Conservation (phyloP, 2,888 invertebrate species). For the Thecophora atra region DNA sequence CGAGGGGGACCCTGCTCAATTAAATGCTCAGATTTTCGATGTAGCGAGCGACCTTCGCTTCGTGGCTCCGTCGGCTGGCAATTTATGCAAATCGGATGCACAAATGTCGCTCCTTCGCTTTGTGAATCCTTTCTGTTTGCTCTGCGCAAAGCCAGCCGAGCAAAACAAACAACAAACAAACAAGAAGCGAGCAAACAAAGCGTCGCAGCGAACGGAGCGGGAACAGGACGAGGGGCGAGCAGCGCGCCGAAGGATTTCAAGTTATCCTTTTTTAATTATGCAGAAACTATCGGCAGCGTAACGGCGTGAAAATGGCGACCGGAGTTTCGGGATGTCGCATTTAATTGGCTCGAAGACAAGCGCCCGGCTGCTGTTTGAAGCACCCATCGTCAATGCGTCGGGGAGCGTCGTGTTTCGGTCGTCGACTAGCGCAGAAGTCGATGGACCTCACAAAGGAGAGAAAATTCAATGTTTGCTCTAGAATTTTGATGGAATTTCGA, state of each 20-base stretch:
- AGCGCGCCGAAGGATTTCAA: neutral
- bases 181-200: neutral
- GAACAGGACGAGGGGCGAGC: neutral
- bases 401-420: too few relatives aligned
- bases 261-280: slow-evolving; percentile 27
- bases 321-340: slow-evolving; percentile 5
- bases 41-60: slow-evolving; percentile 20
- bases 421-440: neutral
- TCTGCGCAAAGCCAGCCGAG: slow-evolving; percentile 26
- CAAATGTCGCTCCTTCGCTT: slow-evolving; percentile 46
- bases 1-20: slow-evolving; percentile 27
- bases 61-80: slow-evolving; percentile 18
- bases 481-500: neutral
- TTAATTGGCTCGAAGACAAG: slow-evolving; percentile 14
- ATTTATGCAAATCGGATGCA: slow-evolving; percentile 58
- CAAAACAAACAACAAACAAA: slow-evolving; percentile 6
- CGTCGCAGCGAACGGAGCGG: neutral
- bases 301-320: slow-evolving; percentile 27
- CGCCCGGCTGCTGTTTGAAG: neutral
- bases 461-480: neutral
- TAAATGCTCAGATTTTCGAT: slow-evolving; percentile 14
- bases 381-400: too few relatives aligned
- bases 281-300: slow-evolving; percentile 13
- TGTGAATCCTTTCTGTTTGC: slow-evolving; percentile 45
- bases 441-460: too few relatives aligned